Evolutionary conservation across 2,797 vertebrate genomes (phyloP).

Genomic region (Epinephelus coioides): DNA sequence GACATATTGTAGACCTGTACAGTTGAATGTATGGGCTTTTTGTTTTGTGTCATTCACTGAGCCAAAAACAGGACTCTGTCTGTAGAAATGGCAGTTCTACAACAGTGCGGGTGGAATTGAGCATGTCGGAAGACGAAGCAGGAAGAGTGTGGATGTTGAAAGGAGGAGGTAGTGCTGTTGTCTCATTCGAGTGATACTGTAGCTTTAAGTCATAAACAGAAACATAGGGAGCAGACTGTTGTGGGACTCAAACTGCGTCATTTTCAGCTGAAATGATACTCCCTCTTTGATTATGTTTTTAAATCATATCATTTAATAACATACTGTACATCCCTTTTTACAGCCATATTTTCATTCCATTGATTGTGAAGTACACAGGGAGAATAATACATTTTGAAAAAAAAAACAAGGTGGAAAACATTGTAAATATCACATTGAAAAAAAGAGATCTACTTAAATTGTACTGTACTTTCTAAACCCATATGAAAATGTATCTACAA

Average conservation of each 20-base stretch:
- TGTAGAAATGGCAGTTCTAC: slow-evolving; percentile 24
- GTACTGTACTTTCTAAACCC: slow-evolving; percentile 90
- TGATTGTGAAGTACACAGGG: slow-evolving; percentile 72
- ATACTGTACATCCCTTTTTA: slow-evolving; percentile 71
- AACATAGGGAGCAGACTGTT: slow-evolving; percentile 39
- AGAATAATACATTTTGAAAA: slow-evolving; percentile 69
- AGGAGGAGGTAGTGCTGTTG: slow-evolving; percentile 28
- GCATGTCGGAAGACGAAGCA: slow-evolving; percentile 11
- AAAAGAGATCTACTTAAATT: slow-evolving; percentile 85
- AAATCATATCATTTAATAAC: slow-evolving; percentile 56
- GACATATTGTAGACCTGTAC: slow-evolving; percentile 54
- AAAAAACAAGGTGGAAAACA: slow-evolving; percentile 24
- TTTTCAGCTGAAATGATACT: slow-evolving; percentile 43
- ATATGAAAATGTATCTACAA: slow-evolving; percentile 85
- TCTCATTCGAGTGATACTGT: slow-evolving; percentile 44
- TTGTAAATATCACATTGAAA: slow-evolving; percentile 85
- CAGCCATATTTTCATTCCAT: slow-evolving; percentile 77
- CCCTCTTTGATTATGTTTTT: slow-evolving; percentile 49
- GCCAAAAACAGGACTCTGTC: slow-evolving; percentile 61
- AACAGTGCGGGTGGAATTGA: slow-evolving; percentile 19
- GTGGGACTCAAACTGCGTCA: slow-evolving; percentile 42
- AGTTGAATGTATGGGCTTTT: slow-evolving; percentile 61
- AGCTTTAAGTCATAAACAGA: slow-evolving; percentile 64
- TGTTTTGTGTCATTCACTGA: slow-evolving; percentile 63
- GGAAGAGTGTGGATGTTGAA: slow-evolving; percentile 9